Percentiles rank a stretch among this genome's conserved stretches.
phyloP scores from a whole-genome alignment of 2,113 vertebrate species.

The Propithecus coquereli region DNA sequence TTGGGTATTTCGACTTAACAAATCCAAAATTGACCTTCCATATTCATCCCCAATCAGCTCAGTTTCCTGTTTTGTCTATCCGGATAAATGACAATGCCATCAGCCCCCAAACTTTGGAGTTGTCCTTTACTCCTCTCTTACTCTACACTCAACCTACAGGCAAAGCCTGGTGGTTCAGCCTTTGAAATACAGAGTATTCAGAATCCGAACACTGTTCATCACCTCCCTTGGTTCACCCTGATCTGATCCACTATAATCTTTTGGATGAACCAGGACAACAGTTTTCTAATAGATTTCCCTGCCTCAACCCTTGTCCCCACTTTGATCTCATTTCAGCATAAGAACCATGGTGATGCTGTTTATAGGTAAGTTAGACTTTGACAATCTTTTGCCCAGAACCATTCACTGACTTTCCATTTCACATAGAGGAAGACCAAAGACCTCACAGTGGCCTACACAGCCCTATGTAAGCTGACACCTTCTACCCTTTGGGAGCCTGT shows the following conservation, averaged over 20 bases:
- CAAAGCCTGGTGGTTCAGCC: not conserved
- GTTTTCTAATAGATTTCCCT: not conserved
- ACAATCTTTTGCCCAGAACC: not conserved
- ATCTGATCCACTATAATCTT: not conserved
- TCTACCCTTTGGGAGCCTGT: not conserved
- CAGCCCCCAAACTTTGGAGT: not conserved
- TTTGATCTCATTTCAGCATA: not conserved
- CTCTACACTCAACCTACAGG: not conserved
- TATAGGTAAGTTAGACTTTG: not conserved
- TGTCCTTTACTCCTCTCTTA: not conserved
- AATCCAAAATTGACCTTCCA: not conserved
- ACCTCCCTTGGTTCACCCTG: not conserved
- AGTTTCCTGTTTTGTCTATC: not conserved
- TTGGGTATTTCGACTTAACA: not conserved
- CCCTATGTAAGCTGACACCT: not conserved
- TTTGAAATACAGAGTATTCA: not conserved
- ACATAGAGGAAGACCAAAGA: not conserved
- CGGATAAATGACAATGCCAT: not conserved
- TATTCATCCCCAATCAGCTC: not conserved
- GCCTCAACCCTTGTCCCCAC: not conserved
- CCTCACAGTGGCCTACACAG: not conserved
- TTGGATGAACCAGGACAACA: not conserved
- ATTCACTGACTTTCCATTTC: accelerated
- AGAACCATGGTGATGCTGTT: not conserved
- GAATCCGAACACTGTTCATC: not conserved